These are phyloP conservation scores for Diachasmimorpha longicaudata DNA, from an alignment of 1,140 invertebrate species.

Conservation along the genomic window DNA sequence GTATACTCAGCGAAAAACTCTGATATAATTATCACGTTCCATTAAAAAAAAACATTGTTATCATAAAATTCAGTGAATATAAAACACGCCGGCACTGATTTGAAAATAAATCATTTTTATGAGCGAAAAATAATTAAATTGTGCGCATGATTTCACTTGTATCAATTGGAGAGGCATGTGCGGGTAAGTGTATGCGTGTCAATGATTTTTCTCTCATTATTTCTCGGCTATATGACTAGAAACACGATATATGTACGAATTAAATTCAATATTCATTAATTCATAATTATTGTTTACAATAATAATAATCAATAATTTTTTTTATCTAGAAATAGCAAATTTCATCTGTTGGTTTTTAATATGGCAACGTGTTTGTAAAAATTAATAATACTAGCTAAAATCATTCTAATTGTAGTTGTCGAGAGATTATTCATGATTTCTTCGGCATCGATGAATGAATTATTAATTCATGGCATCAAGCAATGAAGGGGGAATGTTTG, in stretches of 20 bases:
- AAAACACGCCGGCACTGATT: background rate
- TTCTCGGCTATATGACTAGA: slow-evolving; percentile 52
- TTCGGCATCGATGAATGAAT: background rate
- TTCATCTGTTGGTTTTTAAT: slow-evolving; percentile 16
- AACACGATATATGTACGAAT: slow-evolving; percentile 53
- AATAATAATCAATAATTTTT: slow-evolving; percentile 29
- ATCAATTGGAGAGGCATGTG: background rate
- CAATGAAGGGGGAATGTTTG: background rate
- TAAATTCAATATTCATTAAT: slow-evolving; percentile 42
- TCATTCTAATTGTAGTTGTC: background rate
- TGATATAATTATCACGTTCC: slow-evolving; percentile 5
- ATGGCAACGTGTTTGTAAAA: slow-evolving; percentile 35
- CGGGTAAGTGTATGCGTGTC: slow-evolving; percentile 9
- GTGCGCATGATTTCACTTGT: slow-evolving; percentile 7
- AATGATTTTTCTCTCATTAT: slow-evolving; percentile 17
- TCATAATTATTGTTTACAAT: slow-evolving; percentile 32
- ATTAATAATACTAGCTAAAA: slow-evolving; percentile 33
- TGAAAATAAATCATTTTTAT: background rate
- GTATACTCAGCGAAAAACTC: background rate
- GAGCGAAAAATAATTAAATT: background rate
- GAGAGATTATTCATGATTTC: background rate
- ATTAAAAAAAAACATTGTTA: background rate
- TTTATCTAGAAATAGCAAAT: background rate
- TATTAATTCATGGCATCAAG: background rate
- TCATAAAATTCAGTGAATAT: background rate